These are phyloP conservation scores for Casuarius casuarius DNA, from an alignment of 2,113 vertebrate species.

Conservation along the genomic window DNA sequence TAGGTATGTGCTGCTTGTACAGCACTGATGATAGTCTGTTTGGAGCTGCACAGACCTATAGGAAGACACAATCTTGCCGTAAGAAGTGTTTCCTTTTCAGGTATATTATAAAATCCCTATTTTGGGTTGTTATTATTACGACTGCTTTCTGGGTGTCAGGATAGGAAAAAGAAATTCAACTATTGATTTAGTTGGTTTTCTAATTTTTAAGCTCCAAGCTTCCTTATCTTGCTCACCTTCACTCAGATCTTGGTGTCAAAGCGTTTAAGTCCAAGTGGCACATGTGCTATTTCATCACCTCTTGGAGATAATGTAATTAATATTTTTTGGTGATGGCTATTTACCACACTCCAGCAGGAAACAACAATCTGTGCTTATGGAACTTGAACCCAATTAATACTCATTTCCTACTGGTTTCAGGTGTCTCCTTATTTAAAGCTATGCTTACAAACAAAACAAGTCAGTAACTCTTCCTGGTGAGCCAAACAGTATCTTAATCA, in stretches of 20 bases:
- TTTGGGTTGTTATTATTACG: neutral
- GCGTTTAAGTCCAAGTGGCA: slow-evolving; percentile 38
- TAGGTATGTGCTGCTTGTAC: neutral
- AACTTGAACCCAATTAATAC: slow-evolving; percentile 50
- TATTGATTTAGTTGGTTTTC: neutral
- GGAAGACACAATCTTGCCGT: neutral
- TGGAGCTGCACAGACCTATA: neutral
- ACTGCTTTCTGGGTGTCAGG: neutral
- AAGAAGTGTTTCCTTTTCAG: neutral
- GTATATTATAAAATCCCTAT: neutral
- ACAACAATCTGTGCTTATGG: neutral
- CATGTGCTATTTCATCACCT: slow-evolving; percentile 35
- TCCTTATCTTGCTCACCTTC: neutral
- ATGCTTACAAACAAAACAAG: slow-evolving; percentile 41
- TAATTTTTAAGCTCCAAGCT: neutral
- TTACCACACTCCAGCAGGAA: slow-evolving; percentile 37
- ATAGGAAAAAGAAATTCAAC: neutral
- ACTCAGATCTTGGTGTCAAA: neutral
- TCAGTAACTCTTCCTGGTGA: slow-evolving; percentile 31
- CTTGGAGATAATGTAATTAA: slow-evolving; percentile 57
- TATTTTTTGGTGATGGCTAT: slow-evolving; percentile 26
- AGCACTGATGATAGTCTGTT: neutral
- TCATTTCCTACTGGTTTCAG: slow-evolving; percentile 41
- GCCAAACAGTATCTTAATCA: slow-evolving; percentile 41
- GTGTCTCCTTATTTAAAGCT: slow-evolving; percentile 53